These are phyloP conservation scores for Urocynchramus pylzowi DNA, from an alignment of 2,113 vertebrate genomes.

Conservation along the genomic window DNA sequence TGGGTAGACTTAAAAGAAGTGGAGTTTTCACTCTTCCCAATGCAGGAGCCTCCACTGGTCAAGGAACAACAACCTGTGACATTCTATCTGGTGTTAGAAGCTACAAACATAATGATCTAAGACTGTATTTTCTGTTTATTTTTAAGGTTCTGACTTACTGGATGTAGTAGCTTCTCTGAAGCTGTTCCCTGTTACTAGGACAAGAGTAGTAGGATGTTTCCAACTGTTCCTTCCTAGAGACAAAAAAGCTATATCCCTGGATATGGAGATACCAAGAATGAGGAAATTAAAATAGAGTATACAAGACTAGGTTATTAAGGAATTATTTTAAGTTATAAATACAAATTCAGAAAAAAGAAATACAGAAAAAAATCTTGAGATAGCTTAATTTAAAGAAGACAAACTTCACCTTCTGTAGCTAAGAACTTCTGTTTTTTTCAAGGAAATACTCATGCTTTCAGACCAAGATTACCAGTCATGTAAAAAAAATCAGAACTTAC, in stretches of 20 bases:
- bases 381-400: neutral
- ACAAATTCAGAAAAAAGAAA: neutral
- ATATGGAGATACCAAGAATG: neutral
- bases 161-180: neutral
- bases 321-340: neutral
- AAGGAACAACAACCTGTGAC: neutral
- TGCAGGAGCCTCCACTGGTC: rapidly evolving
- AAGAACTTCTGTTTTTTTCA: neutral
- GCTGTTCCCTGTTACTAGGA: neutral
- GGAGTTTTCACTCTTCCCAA: neutral
- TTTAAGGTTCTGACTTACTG: neutral
- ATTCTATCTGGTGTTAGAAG: neutral
- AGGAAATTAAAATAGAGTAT: neutral
- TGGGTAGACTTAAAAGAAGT: neutral
- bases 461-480: neutral
- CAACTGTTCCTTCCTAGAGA: neutral
- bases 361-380: neutral
- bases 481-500: neutral
- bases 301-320: neutral
- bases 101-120: neutral
- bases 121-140: neutral
- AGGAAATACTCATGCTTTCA: neutral
- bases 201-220: neutral
- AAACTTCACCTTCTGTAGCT: neutral
- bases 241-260: rapidly evolving